Evolutionary conservation across 1,140 invertebrate genomes (phyloP), one percentile per base, ranked within the genome.

Genomic region (Trichogramma pretiosum): DNA sequence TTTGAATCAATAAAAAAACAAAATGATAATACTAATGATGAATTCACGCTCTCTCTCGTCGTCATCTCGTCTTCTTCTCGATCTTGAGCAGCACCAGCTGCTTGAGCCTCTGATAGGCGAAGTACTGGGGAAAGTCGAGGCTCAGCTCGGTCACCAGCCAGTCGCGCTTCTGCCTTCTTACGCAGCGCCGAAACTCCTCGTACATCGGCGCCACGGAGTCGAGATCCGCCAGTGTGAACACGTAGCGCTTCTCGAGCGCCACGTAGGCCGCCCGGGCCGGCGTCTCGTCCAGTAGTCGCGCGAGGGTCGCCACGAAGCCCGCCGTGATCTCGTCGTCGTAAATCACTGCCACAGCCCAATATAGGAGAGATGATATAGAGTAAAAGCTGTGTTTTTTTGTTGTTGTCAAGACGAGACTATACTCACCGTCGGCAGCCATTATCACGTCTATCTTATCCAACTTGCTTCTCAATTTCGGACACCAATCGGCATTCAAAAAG

Each of bases 301-400:
- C 75, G 37, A 91, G 68, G 1, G 86, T 86, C 10, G 74, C 67
- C 2, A 93, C 76, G 59, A 93, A 91, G 1, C 82, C 85, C 50
- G 86, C 78, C 7, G 89, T 93, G 18, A 93, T 76, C 48, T 81
- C 77, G 52, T 89, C 83, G 63, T 91, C 85, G 72, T 94, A 94
- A 23, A 94, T 82, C 7, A 93, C 86, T 89, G 63, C 39, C 80
- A 77, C n/a, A 34, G 19, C 46, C n/a, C n/a, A n/a, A n/a, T n/a
- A n/a, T n/a, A n/a, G n/a, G n/a, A n/a, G n/a, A n/a, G n/a, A n/a
- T n/a, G n/a, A n/a, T n/a, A n/a, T n/a, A n/a, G n/a, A 40, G 13
- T 13, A 18, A 30, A 46, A 13, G 33, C 50, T 11, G 36, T 17
- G 36, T 33, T 35, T 38, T 5, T 2, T 18, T 21, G 39, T 39